phyloP scores from a whole-genome alignment of 2,888 invertebrate genomes.

The Lepidochrysops patricia region DNA sequence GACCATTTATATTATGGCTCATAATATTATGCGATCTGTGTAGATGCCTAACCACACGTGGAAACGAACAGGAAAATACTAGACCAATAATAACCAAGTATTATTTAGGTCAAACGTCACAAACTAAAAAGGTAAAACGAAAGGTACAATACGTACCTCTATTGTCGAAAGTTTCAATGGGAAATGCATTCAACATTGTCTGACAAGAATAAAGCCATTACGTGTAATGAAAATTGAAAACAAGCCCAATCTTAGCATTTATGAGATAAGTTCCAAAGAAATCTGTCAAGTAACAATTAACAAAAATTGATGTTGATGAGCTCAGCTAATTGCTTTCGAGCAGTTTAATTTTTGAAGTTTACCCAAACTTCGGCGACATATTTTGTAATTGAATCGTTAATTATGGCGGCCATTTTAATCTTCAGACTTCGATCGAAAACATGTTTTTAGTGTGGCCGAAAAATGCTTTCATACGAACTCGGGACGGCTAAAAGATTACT shows the following conservation, averaged over 20 bases:
- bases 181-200: background rate
- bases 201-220: slow-evolving; percentile 5
- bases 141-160: background rate
- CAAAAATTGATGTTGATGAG: background rate
- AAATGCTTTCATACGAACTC: slow-evolving; percentile 26
- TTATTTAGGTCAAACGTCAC: background rate
- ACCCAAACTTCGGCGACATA: background rate
- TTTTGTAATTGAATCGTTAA: slow-evolving; percentile 7
- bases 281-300: slow-evolving; percentile 2
- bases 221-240: background rate
- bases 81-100: background rate
- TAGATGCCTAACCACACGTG: too few species aligned
- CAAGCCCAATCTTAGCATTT: background rate
- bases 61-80: too few species aligned
- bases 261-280: background rate
- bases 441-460: slow-evolving; percentile 44
- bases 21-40: too few species aligned
- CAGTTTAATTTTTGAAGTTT: slow-evolving; percentile 5
- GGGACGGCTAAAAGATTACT: slow-evolving; percentile 34
- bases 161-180: background rate
- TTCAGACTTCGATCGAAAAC: slow-evolving; percentile 34
- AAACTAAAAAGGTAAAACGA: background rate
- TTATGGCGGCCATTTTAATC: slow-evolving; percentile 2
- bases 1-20: too few species aligned
- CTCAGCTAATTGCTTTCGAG: background rate